Evolutionary conservation across 1,140 invertebrate genomes (phyloP), one percentile per base, ranked within the genome.

Genomic region (Panulirus ornatus): DNA sequence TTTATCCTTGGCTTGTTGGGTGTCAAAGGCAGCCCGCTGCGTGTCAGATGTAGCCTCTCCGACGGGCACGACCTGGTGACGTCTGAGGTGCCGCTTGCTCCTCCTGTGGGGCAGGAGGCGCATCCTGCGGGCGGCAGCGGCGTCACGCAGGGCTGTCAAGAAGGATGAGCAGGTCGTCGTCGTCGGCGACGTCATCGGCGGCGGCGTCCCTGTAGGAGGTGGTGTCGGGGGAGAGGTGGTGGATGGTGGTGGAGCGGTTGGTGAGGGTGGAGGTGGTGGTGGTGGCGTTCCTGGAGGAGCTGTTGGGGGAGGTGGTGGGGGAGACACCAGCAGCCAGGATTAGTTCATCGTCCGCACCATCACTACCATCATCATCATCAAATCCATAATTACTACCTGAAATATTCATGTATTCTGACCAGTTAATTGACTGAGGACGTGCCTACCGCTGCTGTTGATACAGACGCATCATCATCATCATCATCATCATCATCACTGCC

Each of bases 271-370:
- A 38, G 71, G 22, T 75, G 34, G 6, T 19, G 66, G 66, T 22
- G 66, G 66, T 30, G 66, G 27, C 11, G 66, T 11, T 30, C 1
- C 11, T 27, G 34, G 66, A 22, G 16, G 71, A 75, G 71, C 6
- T 34, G 27, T 34, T 38, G 71, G 34, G 71, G 34, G 71, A 44
- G 75, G 75, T 78, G 75, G 1, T 78, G 75, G 75, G 75, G 30
- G 75, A 78, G 38, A 78, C 75, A 78, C 75, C 75, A 44, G 22
- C 75, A 78, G 75, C 75, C 75, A 78, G 75, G 44, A 78, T 78
- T 78, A 78, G 75, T 78, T 78, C 75, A 78, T 78, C 75, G 40
- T 78, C 75, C 75, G 75, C 30, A 34, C 30, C 40, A 75, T 34
- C n/a, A 78, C 75, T 22, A 44, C 40, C 75, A 40, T 9, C 75